Base-by-base conservation (phyloP, 2,888 invertebrate species). In the Gandaritis pyraliata region DNA sequence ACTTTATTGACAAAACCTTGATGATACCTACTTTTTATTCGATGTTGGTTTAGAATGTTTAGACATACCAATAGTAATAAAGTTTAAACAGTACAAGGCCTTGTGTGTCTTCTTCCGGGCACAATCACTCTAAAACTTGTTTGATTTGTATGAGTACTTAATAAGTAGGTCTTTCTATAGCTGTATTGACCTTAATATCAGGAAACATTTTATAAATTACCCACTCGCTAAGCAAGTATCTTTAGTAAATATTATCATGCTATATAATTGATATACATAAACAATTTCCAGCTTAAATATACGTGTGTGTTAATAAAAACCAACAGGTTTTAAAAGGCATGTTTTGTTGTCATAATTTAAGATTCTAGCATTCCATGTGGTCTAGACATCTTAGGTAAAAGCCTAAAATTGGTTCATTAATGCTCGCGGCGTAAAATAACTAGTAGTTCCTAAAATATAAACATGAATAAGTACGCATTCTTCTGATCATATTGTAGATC, bases 311-410 rank as follows among this genome's bases (percentile, higher is more conserved):
- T 7, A 41, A 41, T 41, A 41, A 15, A 41, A 41, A 15, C 7
- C 13, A 41, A 41, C 12, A 38, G n/a, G n/a, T 38, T 38, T 8
- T 38, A 38, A 38, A 38, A 38, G 4, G n/a, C 38, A 38, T n/a
- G n/a, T 38, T n/a, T 38, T 11, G 33, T 10, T 0, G 0, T 33
- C 1, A n/a, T 38, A 38, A n/a, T 38, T 38, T 38, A 4, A n/a
- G 33, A 38, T 4, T 38, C 16, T 43, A 11, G 16, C 3, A 43
- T 43, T 7, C 16, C 10, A 16, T 16, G 43, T 10, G 16, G 43
- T 43, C 43, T 43, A 43, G 43, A 43, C 43, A 43, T 15, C n/a
- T 43, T 16, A 43, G 15, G 10, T 43, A 33, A 29, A 29, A n/a
- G n/a, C n/a, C n/a, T n/a, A n/a, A n/a, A n/a, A n/a, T n/a, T n/a